Evolutionary conservation across 1,140 invertebrate species (phyloP).

Genomic region (Magallana ariakensis): DNA sequence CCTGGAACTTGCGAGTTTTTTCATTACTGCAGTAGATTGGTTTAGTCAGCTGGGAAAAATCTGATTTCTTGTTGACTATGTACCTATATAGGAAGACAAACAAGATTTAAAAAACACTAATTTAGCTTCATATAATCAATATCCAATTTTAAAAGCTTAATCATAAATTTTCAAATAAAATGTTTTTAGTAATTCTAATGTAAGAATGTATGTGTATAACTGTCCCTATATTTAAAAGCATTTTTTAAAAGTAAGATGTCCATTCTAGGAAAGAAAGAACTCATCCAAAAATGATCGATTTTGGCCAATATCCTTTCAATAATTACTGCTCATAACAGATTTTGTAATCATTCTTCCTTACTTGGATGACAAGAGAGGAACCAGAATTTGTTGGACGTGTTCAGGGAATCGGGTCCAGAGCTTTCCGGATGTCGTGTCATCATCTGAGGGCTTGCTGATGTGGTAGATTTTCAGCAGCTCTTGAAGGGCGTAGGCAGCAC

Average conservation of each 20-base stretch:
- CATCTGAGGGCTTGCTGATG: slow-evolving; percentile 67
- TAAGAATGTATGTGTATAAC: no score
- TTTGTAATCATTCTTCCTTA: slow-evolving; percentile 58
- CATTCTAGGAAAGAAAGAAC: no score
- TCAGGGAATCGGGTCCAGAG: slow-evolving; percentile 80
- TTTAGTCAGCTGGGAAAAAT: slow-evolving; percentile 71
- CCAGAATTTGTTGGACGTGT: slow-evolving; percentile 80
- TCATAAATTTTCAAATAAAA: no score
- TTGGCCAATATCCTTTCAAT: neutral
- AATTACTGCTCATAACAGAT: neutral
- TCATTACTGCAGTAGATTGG: slow-evolving; percentile 79
- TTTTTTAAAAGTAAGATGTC: no score
- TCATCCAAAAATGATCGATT: neutral
- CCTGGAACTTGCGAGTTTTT: slow-evolving; percentile 78
- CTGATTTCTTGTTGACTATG: slow-evolving; percentile 62
- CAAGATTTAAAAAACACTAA: neutral
- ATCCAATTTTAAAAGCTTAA: no score
- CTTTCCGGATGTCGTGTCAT: slow-evolving; percentile 58
- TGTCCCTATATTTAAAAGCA: no score
- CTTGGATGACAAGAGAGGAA: slow-evolving; percentile 79
- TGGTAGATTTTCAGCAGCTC: slow-evolving; percentile 80
- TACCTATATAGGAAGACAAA: slow-evolving; percentile 65
- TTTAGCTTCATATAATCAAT: no score
- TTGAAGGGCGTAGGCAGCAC: slow-evolving; percentile 80
- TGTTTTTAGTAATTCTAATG: no score